phyloP scores from a whole-genome alignment of 2,888 invertebrate species.

The Drosophila merina region DNA sequence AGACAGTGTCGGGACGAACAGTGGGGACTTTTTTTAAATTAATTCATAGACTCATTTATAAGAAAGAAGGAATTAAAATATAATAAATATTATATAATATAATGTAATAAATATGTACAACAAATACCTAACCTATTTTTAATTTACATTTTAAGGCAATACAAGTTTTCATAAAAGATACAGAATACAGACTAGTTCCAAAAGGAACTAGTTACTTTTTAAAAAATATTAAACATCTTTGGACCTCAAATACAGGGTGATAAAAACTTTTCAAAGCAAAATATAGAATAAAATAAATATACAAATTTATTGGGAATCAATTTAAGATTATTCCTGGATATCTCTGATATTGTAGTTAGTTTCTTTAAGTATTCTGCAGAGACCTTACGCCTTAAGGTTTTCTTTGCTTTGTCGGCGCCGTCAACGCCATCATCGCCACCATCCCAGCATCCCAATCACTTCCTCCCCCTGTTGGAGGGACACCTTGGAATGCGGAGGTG shows the following conservation, averaged over 20 bases:
- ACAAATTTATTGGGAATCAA: not conserved
- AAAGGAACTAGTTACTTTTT: no score
- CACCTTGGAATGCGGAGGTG: conserved; percentile 44
- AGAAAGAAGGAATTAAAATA: no score
- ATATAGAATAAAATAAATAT: not conserved
- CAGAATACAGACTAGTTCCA: not conserved
- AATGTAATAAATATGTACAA: no score
- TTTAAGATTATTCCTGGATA: not conserved
- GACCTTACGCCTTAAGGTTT: conserved; percentile 3
- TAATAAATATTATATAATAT: no score
- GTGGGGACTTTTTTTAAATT: not conserved
- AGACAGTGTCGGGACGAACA: not conserved
- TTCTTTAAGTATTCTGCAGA: not conserved
- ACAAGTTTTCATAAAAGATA: not conserved
- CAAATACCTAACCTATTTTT: no score
- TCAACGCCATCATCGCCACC: conserved; percentile 24
- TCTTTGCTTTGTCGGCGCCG: conserved; percentile 50
- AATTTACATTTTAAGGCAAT: no score
- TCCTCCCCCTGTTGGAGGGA: not conserved
- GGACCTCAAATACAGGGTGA: no score
- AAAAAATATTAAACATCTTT: no score
- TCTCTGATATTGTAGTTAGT: not conserved
- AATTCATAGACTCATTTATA: not conserved
- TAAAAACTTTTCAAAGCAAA: no score
- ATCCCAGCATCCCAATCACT: not conserved